Percentiles rank a stretch among this genome's conserved stretches.
Conservation (phyloP, 2,888 invertebrate genomes). For the Charanyca ferruginea region DNA sequence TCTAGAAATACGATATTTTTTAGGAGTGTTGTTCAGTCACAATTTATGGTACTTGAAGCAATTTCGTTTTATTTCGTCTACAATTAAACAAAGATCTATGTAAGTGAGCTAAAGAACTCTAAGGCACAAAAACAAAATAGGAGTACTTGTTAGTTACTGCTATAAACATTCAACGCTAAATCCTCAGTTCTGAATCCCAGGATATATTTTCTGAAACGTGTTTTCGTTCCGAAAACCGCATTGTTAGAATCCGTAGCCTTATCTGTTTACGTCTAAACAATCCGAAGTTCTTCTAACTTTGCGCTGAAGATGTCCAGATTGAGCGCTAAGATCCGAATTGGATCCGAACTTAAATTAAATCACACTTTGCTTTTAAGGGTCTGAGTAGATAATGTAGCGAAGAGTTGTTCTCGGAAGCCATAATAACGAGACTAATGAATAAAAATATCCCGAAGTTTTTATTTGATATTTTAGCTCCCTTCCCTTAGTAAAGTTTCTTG, state of each 20-base stretch:
- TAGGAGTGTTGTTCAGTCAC: conserved; percentile 41
- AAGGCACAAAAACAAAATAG: conserved; percentile 30
- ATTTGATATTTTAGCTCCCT: conserved; percentile 65
- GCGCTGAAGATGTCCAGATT: conserved; percentile 45
- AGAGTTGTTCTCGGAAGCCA: conserved; percentile 52
- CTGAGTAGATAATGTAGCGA: conserved; percentile 23
- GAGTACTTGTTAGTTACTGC: conserved; percentile 19
- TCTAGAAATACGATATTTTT: conserved; percentile 44
- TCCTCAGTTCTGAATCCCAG: neutral
- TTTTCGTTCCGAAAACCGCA: conserved; percentile 37
- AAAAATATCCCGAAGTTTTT: conserved; percentile 70
- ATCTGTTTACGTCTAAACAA: conserved; percentile 49
- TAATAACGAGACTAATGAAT: conserved; percentile 70
- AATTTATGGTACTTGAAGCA: conserved; percentile 49
- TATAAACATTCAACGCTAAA: conserved; percentile 12
- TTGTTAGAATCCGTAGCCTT: conserved; percentile 39
- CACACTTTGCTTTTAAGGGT: conserved; percentile 56
- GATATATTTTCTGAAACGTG: conserved; percentile 25
- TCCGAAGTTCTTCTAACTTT: conserved; percentile 50
- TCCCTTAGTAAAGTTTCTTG: conserved; percentile 62
- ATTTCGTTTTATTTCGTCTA: conserved; percentile 53
- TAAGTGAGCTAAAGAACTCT: conserved; percentile 14
- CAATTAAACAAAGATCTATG: conserved; percentile 42
- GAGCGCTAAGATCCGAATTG: conserved; percentile 44
- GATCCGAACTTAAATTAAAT: conserved; percentile 55